These are phyloP conservation scores for Rhinella marina DNA, from an alignment of 2,797 vertebrate species.

Conservation along the genomic window DNA sequence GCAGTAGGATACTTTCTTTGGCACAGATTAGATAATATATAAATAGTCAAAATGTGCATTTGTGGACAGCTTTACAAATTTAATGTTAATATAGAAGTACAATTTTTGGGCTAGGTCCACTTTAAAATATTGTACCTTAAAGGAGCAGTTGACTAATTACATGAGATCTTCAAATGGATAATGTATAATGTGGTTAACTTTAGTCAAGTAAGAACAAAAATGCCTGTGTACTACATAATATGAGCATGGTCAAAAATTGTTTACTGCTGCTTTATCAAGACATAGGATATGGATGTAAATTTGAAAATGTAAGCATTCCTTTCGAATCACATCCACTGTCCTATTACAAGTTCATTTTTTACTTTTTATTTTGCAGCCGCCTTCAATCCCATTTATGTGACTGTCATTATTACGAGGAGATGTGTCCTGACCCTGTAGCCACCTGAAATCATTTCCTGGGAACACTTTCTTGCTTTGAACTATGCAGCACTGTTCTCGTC, in stretches of 20 bases:
- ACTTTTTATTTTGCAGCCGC: slow-evolving; percentile 21
- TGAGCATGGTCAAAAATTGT: background rate
- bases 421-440: slow-evolving; percentile 14
- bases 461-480: slow-evolving; percentile 22
- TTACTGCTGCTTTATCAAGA: background rate
- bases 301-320: background rate
- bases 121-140: background rate
- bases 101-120: background rate
- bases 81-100: background rate
- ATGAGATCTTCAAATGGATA: background rate
- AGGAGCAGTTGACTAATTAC: background rate
- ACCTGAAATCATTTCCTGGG: slow-evolving; percentile 30
- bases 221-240: background rate
- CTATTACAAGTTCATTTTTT: slow-evolving; percentile 14
- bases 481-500: slow-evolving; percentile 6
- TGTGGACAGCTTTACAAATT: background rate
- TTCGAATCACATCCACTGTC: background rate
- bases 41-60: background rate
- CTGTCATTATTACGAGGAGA: slow-evolving; percentile 7
- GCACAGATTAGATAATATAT: background rate
- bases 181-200: background rate
- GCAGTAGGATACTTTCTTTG: background rate
- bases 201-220: too few relatives aligned
- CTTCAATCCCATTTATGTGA: slow-evolving; percentile 14
- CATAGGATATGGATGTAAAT: background rate